These are phyloP conservation scores for Dermolepida albohirtum DNA, from an alignment of 2,888 invertebrate species.

Conservation along the genomic window DNA sequence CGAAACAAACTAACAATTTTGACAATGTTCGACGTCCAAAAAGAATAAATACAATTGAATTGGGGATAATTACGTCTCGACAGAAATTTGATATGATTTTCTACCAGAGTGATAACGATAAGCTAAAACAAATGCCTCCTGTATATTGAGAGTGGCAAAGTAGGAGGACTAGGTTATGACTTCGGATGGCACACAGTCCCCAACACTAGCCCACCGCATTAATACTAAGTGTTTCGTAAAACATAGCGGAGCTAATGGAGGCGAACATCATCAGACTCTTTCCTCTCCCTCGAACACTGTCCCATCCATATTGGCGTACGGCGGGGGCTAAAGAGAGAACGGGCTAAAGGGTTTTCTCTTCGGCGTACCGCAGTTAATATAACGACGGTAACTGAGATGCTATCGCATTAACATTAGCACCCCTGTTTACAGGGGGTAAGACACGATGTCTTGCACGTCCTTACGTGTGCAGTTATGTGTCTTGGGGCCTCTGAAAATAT, in stretches of 20 bases:
- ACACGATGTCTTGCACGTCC: not conserved
- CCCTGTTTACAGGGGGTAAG: slow-evolving; percentile 12
- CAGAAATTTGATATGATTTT: too few relatives aligned
- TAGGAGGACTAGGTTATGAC: too few relatives aligned
- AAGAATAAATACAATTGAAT: too few relatives aligned
- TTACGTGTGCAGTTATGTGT: too few relatives aligned
- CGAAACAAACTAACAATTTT: too few relatives aligned
- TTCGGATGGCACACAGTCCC: slow-evolving; percentile 25
- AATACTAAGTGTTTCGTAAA: slow-evolving; percentile 48
- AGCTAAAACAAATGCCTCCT: too few relatives aligned
- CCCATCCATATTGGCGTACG: not conserved
- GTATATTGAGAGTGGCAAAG: too few relatives aligned
- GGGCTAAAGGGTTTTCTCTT: slow-evolving; percentile 31
- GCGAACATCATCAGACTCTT: not conserved
- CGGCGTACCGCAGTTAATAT: slow-evolving; percentile 33
- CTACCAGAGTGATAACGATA: too few relatives aligned
- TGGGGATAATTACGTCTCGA: too few relatives aligned
- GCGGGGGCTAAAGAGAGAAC: not conserved
- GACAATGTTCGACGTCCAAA: too few relatives aligned
- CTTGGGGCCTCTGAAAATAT: too few relatives aligned
- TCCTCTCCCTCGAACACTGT: not conserved
- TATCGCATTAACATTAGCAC: slow-evolving; percentile 41
- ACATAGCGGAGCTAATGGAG: slow-evolving; percentile 43
- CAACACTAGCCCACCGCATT: slow-evolving; percentile 30
- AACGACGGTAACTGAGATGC: slow-evolving; percentile 37